These are phyloP conservation scores for Drosophila infuscata DNA, from an alignment of 2,888 invertebrate species.

Conservation along the genomic window DNA sequence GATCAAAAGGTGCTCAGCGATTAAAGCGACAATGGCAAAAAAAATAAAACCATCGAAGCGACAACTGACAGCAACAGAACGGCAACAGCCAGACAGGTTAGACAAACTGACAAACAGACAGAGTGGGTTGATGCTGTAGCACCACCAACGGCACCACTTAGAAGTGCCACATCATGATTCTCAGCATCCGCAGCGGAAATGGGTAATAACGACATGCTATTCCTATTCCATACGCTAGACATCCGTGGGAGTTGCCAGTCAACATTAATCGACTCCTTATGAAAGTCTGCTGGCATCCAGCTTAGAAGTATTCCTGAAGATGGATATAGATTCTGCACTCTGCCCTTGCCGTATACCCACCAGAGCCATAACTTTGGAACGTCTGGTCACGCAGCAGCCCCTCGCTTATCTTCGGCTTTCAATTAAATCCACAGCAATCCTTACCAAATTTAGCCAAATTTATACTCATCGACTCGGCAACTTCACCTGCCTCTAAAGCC, in stretches of 20 bases:
- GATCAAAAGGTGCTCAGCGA: slow-evolving; percentile 27
- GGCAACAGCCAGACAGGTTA: slow-evolving; percentile 19
- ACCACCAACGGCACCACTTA: slow-evolving; percentile 16
- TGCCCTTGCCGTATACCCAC: neutral
- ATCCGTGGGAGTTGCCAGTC: slow-evolving; percentile 47
- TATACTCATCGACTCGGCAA: slow-evolving; percentile 19
- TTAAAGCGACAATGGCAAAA: slow-evolving; percentile 19
- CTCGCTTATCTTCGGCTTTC: slow-evolving; percentile 27
- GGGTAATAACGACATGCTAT: slow-evolving; percentile 46
- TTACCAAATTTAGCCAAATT: slow-evolving; percentile 34
- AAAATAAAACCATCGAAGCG: slow-evolving; percentile 14
- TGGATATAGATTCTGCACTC: neutral
- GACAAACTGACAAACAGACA: neutral
- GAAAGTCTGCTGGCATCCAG: slow-evolving; percentile 6
- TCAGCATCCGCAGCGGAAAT: slow-evolving; percentile 70
- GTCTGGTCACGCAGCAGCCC: slow-evolving; percentile 16
- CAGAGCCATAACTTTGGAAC: neutral
- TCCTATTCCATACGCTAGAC: slow-evolving; percentile 6
- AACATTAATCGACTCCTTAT: slow-evolving; percentile 5
- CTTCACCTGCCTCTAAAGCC: slow-evolving; percentile 49
- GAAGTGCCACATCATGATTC: slow-evolving; percentile 28
- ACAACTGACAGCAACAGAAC: slow-evolving; percentile 5
- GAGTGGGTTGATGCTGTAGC: slow-evolving; percentile 45
- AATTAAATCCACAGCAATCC: slow-evolving; percentile 48
- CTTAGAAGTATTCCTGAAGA: neutral